Base-by-base conservation (phyloP, 2,888 invertebrate genomes). In the Ectobius pallidus region DNA sequence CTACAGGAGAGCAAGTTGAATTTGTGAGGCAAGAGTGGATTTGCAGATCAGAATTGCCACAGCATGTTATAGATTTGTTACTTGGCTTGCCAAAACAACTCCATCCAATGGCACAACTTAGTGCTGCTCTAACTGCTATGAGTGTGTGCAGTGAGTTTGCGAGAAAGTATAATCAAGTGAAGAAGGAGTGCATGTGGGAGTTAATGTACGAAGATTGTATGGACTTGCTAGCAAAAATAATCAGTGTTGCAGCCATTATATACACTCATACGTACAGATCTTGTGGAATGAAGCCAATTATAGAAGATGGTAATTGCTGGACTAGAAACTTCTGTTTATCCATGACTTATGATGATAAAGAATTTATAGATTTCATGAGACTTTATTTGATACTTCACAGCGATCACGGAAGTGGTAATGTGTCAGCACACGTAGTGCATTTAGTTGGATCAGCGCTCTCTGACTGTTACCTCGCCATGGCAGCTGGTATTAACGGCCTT, bases 81-180 rank as follows among this genome's bases (percentile, higher is more conserved):
- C 95, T 96, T 86, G 94, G 94, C 84, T 91, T 97, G 84, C 97
- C 97, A n/a, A 87, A 88, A 80, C 89, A 90, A 79, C 86, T 97
- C 71, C 97, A 97, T 82, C 97, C 97, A 0, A 97, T 97, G 97
- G 91, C 95, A 0, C 97, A 97, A 85, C 92, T 97, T 81, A 91
- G 92, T 27, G 61, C 61, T 32, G 32, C 32, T 1, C 32, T 61
- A n/a, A 32, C 61, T 9, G 32, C 32, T n/a, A 30, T 61, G 32
- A 61, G 20, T 18, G 14, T 32, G 3, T 30, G 61, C 16, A 61
- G 32, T 32, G 7, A 18, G n/a, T 11, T 61, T 93, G 96, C 1
- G 85, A 94, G 93, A 11, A 91, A 94, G 82, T 97, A 96, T 0
- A 89, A 92, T 77, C 97, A 96, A 49, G 93, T 95, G 0, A 91